Base-by-base conservation (phyloP, 2,113 vertebrate species). In the Desmodus rotundus region DNA sequence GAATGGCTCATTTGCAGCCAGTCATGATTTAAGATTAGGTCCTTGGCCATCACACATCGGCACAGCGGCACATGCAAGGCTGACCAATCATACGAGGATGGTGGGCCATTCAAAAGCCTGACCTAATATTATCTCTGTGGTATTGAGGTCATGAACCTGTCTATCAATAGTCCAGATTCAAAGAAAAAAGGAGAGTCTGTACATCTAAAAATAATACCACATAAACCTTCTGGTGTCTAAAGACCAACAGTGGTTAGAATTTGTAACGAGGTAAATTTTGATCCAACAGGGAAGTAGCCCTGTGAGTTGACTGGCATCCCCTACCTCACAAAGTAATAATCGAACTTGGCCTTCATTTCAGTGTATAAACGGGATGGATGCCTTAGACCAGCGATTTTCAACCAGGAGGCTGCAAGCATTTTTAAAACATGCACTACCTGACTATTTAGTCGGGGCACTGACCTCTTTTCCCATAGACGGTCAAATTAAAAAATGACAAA, bases 21-120 rank as follows among this genome's bases (percentile, higher is more conserved):
- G 83, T 81, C 90, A 78, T 94, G 91, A 95, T 95, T 97, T 95
- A 95, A 95, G 70, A 91, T 89, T n/a, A 93, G 90, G 91, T 81
- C 65, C 2, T 73, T 76, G 86, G 36, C 61, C 43, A 38, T 74
- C 89, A 95, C 12, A 54, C 76, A 61, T 74, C 70, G 54, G 50
- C 56, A 86, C 83, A n/a, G 24, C 58, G 67, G 50, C 33, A 80
- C 43, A 76, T 0, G 22, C 72, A 67, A 1, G 67, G 58, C 63
- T 92, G n/a, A 95, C 24, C 92, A 91, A 96, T 52, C 89, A 20
- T 4, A 72, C 0, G 10, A 92, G 93, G 56, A 36, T 9, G 84
- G 93, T n/a, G 91, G 67, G 82, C 11, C 47, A 5, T 28, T 5
- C 3, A 0, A 80, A 97, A 82, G 31, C 20, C 36, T 41, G 96